These are phyloP conservation scores for Sander vitreus DNA, from an alignment of 2,113 vertebrate genomes.

Conservation along the genomic window DNA sequence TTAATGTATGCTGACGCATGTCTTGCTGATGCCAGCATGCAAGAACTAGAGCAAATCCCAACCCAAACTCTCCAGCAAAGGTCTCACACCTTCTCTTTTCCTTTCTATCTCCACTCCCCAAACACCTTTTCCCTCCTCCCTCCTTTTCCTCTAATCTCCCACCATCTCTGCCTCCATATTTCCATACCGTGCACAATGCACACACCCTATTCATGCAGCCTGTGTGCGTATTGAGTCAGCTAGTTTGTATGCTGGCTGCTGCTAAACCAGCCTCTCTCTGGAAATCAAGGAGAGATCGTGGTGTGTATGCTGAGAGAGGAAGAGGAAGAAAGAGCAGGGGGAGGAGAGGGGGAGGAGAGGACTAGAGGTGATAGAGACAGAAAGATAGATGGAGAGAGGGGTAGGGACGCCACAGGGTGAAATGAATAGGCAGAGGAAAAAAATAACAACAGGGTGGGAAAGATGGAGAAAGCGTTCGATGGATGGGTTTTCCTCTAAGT, in stretches of 20 bases:
- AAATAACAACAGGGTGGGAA: conserved; percentile 50
- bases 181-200: conserved; percentile 32
- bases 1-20: conserved; percentile 73
- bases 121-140: conserved; percentile 1
- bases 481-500: conserved; percentile 50
- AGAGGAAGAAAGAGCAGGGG: conserved; percentile 29
- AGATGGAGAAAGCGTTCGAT: conserved; percentile 39
- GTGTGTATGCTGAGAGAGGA: conserved; percentile 54
- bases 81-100: conserved; percentile 27
- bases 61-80: conserved; percentile 46
- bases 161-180: conserved; percentile 49
- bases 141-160: conserved; percentile 23
- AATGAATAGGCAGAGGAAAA: conserved; percentile 40
- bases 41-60: conserved; percentile 52
- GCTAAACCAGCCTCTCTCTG: conserved; percentile 65
- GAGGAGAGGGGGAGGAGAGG: conserved; percentile 30
- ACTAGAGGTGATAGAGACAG: conserved; percentile 50
- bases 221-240: conserved; percentile 70
- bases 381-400: conserved; percentile 49
- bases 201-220: conserved; percentile 31
- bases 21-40: conserved; percentile 56
- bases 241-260: conserved; percentile 79
- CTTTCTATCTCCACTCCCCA: conserved; percentile 9
- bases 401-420: conserved; percentile 53
- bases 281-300: conserved; percentile 74